Evolutionary conservation across 2,113 vertebrate species (phyloP), one percentile per base, ranked within the genome.

Genomic region (Hipposideros armiger): DNA sequence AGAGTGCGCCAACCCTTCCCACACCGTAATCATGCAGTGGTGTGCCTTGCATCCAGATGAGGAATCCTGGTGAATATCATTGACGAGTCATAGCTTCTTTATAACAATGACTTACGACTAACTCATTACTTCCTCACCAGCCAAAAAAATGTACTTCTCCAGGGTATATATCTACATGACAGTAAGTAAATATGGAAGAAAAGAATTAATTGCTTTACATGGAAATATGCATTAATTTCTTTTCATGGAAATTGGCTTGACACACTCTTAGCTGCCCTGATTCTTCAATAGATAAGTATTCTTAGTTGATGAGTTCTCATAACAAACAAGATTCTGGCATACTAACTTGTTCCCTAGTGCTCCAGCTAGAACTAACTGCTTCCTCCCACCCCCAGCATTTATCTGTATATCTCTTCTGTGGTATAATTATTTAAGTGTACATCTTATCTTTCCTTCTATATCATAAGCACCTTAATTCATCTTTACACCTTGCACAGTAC

Each of bases 61-160:
- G 47, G 70, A 70, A 28, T 60, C 30, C 52, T 62, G 28, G 50
- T 70, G 77, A 92, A 8, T 77, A 66, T 92, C 69, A 70, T 47
- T 88, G 85, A 47, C 28, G 11, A 64, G 24, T 67, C 84, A 94
- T 36, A 60, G 50, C 60, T 42, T 89, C 83, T 82, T 87, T 50
- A 69, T 52, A 93, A 81, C 47, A 90, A 72, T 81, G 88, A 85
- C 64, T 90, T 97, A 47, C n/a, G 67, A 87, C 76, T 81, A 86
- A 95, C 66, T 60, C 52, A 50, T 73, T 83, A 72, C 52, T 64
- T 91, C 81, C 42, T 94, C 90, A 91, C 69, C 64, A 86, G 66
- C 82, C 95, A 72, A 91, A 97, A 95, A 69, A 14, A 83, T 19
- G 47, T 2, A 30, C 30, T 90, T 93, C 90, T 95, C 74, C 78